phyloP scores from a whole-genome alignment of 2,888 invertebrate genomes.

The Drosophila pseudotakahashii region DNA sequence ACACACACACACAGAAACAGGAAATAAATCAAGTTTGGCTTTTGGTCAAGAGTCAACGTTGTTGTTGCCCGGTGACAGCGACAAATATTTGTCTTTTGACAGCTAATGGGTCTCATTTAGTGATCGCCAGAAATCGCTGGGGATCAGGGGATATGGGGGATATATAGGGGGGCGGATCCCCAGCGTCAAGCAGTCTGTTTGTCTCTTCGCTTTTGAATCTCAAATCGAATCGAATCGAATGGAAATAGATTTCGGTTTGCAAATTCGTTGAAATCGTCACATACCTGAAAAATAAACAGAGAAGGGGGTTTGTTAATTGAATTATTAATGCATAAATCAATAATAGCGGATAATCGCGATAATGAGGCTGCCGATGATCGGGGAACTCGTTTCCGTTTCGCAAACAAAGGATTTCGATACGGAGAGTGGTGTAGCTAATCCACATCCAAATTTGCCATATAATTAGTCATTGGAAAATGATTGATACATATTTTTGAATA shows the following conservation, averaged over 20 bases:
- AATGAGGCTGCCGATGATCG: conserved; percentile 16
- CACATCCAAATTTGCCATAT: conserved; percentile 3
- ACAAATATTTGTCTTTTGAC: conserved; percentile 74
- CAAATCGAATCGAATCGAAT: conserved; percentile 31
- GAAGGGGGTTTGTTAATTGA: conserved; percentile 57
- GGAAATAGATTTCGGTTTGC: conserved; percentile 36
- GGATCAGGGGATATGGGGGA: background rate
- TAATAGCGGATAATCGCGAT: conserved; percentile 17
- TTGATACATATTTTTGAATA: no score
- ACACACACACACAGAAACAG: conserved; percentile 51
- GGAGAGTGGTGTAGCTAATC: background rate
- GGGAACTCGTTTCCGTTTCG: conserved; percentile 17
- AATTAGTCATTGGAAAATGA: background rate
- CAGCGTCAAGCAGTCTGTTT: conserved; percentile 74
- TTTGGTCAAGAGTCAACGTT: conserved; percentile 49
- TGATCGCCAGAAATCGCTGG: conserved; percentile 38
- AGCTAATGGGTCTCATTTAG: conserved; percentile 72
- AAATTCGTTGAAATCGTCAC: conserved; percentile 35
- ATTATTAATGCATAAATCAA: conserved; percentile 72
- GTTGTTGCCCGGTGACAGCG: conserved; percentile 49
- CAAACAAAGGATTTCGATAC: background rate
- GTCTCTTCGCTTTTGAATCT: conserved; percentile 24
- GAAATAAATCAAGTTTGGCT: conserved; percentile 74
- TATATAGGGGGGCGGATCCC: conserved; percentile 22
- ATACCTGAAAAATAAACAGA: conserved; percentile 61